Percentiles rank a stretch among this genome's conserved stretches.
Evolutionary conservation across 2,113 vertebrate species (phyloP).

Genomic region (Neofelis nebulosa): DNA sequence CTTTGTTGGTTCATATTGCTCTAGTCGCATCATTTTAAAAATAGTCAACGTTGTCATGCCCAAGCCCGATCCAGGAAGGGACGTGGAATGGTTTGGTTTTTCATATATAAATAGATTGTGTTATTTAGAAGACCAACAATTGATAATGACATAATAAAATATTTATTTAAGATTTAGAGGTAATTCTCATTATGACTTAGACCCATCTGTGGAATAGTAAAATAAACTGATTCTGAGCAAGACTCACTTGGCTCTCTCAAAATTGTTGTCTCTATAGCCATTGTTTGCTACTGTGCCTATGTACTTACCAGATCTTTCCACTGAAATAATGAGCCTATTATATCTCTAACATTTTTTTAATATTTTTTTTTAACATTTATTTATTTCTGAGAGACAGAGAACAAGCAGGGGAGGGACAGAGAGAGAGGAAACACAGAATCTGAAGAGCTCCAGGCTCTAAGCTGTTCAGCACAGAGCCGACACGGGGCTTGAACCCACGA

Average conservation of each 20-base stretch:
- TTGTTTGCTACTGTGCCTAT: not conserved
- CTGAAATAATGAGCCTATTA: not conserved
- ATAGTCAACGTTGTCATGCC: fast-evolving
- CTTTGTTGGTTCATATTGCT: not conserved
- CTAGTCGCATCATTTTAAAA: not conserved
- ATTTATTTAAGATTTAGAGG: not conserved
- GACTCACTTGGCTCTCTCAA: not conserved
- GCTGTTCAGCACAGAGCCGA: no score
- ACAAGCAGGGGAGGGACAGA: no score
- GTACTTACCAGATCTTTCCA: not conserved
- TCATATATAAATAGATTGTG: not conserved
- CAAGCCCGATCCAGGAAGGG: not conserved
- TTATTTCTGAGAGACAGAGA: no score
- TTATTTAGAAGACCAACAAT: not conserved
- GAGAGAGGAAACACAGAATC: no score
- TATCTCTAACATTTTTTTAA: not conserved
- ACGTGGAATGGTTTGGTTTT: not conserved
- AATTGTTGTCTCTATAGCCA: not conserved
- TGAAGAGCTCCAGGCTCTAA: no score
- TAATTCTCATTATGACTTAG: not conserved
- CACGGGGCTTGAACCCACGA: no score
- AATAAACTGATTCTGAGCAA: not conserved
- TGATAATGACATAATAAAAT: not conserved
- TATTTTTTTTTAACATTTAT: no score
- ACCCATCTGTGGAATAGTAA: conserved; percentile 3